phyloP scores from a whole-genome alignment of 2,888 invertebrate species.

The Lydus trimaculatus region DNA sequence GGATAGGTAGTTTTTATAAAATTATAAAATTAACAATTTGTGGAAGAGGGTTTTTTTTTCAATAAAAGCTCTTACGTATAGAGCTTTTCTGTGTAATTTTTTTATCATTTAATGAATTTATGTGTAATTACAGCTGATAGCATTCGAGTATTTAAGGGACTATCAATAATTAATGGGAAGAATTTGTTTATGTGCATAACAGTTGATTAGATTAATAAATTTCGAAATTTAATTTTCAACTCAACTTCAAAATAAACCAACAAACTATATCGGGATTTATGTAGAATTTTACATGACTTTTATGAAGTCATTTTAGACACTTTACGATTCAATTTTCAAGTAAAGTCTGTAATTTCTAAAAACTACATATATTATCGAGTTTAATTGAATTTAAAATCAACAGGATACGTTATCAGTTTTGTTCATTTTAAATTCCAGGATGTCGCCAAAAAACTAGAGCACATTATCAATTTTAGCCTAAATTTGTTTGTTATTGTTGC shows the following conservation, averaged over 20 bases:
- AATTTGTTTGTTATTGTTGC: not conserved
- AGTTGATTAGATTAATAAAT: not conserved
- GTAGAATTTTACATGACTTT: too few relatives aligned
- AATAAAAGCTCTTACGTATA: not conserved
- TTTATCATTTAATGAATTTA: not conserved
- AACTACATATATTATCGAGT: too few relatives aligned
- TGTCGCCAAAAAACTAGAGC: not conserved
- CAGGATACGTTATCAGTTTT: not conserved
- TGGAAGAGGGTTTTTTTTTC: not conserved
- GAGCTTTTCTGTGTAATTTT: not conserved
- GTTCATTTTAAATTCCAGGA: not conserved
- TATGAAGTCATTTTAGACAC: not conserved
- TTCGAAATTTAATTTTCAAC: not conserved
- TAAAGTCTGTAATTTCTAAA: too few relatives aligned
- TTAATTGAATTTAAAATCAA: too few relatives aligned
- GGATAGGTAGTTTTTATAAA: not conserved
- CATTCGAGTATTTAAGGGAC: not conserved
- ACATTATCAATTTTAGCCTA: not conserved
- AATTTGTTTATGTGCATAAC: too few relatives aligned
- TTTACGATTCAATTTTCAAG: not conserved
- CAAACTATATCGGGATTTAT: too few relatives aligned
- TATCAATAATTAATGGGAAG: not conserved
- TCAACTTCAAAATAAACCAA: not conserved
- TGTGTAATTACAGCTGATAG: not conserved
- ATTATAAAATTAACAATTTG: not conserved